Conservation (phyloP, 2,113 vertebrate genomes). For the Panthera uncia region DNA sequence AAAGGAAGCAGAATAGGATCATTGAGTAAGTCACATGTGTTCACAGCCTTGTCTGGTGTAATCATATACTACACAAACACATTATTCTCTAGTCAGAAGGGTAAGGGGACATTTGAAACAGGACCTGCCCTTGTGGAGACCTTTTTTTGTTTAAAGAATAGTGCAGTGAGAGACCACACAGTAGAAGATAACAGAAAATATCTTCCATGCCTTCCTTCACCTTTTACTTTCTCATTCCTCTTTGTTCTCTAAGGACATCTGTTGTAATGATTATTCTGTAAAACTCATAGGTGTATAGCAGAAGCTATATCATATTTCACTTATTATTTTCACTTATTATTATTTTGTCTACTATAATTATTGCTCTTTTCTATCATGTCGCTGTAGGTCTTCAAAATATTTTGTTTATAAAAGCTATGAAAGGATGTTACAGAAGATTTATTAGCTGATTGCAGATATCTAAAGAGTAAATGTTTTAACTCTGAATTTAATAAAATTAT, state of each 20-base stretch:
- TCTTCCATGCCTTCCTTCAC: slow-evolving; percentile 56
- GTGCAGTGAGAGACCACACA: slow-evolving; percentile 62
- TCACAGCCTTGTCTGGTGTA: slow-evolving; percentile 76
- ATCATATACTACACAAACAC: slow-evolving; percentile 75
- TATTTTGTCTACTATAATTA: slow-evolving; percentile 73
- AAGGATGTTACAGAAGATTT: slow-evolving; percentile 64
- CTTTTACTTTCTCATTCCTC: slow-evolving; percentile 41
- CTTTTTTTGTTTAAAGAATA: slow-evolving; percentile 75
- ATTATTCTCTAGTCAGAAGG: slow-evolving; percentile 68
- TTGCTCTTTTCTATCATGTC: slow-evolving; percentile 61
- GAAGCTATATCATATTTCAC: slow-evolving; percentile 69
- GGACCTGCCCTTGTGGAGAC: slow-evolving; percentile 61
- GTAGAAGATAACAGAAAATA: slow-evolving; percentile 70
- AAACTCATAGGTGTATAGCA: slow-evolving; percentile 58
- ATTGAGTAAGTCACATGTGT: slow-evolving; percentile 79
- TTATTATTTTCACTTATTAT: slow-evolving; percentile 72
- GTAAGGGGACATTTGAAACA: slow-evolving; percentile 67
- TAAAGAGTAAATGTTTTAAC: slow-evolving; percentile 48
- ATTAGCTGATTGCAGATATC: slow-evolving; percentile 32
- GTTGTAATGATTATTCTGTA: slow-evolving; percentile 60
- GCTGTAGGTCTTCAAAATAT: slow-evolving; percentile 32
- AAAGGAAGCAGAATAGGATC: slow-evolving; percentile 83
- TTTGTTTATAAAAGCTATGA: slow-evolving; percentile 71
- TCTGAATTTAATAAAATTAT: slow-evolving; percentile 60
- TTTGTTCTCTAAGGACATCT: slow-evolving; percentile 67